phyloP scores from a whole-genome alignment of 2,888 invertebrate genomes.

The Diaphora mendica region DNA sequence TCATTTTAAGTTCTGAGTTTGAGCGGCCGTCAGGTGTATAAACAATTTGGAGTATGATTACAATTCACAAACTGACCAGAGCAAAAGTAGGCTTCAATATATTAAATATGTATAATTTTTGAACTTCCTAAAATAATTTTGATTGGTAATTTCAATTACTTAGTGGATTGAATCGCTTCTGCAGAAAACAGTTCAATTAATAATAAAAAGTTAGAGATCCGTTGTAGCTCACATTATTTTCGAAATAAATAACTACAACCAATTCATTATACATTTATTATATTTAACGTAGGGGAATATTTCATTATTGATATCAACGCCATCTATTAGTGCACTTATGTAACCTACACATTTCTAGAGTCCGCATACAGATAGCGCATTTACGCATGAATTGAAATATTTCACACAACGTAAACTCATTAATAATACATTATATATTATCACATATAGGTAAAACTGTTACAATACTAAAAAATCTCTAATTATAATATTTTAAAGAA shows the following conservation, averaged over 20 bases:
- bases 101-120: not conserved
- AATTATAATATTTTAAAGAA: not conserved
- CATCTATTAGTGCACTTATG: conserved; percentile 9
- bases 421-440: not conserved
- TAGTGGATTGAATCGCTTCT: not conserved
- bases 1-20: not conserved
- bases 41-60: not conserved
- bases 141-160: too few species aligned
- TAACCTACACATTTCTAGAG: not conserved
- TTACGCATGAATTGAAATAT: not conserved
- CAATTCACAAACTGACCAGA: too few species aligned
- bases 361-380: conserved; percentile 14
- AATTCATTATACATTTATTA: not conserved
- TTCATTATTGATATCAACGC: conserved; percentile 8
- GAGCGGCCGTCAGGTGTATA: not conserved
- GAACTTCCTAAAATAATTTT: not conserved
- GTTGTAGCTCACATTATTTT: not conserved
- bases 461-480: not conserved
- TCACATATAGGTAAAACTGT: conserved; percentile 7
- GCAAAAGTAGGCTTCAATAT: not conserved
- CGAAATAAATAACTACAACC: not conserved
- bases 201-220: not conserved
- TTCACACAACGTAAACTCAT: not conserved
- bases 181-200: not conserved
- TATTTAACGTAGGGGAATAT: conserved; percentile 1